Evolutionary conservation across 2,113 vertebrate species (phyloP).

Genomic region (Ceuthmochares aereus): DNA sequence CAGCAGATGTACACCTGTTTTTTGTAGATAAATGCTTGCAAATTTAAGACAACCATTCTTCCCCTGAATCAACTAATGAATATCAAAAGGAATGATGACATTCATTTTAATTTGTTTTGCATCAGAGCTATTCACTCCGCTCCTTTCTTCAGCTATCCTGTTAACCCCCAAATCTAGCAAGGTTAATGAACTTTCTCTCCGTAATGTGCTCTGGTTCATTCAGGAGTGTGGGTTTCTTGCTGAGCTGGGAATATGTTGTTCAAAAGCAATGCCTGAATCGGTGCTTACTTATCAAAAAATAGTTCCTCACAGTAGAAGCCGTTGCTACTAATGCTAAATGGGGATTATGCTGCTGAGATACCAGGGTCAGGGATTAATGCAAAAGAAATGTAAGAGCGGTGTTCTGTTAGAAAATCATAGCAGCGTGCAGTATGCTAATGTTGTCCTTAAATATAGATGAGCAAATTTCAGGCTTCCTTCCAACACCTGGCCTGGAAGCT

Average conservation of each 20-base stretch:
- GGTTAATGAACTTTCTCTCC: constrained; percentile 85
- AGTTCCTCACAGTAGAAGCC: constrained; percentile 75
- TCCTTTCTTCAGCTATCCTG: constrained; percentile 79
- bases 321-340: constrained; percentile 81
- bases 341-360: constrained; percentile 79
- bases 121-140: constrained; percentile 77
- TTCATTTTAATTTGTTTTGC: constrained; percentile 86
- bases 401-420: constrained; percentile 38
- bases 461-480: neutral
- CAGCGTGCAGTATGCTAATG: neutral
- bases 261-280: constrained; percentile 71
- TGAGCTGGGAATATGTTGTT: constrained; percentile 77
- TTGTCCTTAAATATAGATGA: neutral
- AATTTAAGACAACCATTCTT: constrained; percentile 78
- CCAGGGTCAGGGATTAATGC: constrained; percentile 80
- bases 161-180: constrained; percentile 78
- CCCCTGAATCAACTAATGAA: constrained; percentile 83
- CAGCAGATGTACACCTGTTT: constrained; percentile 84
- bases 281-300: constrained; percentile 79
- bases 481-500: constrained; percentile 42
- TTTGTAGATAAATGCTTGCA: constrained; percentile 83
- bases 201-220: constrained; percentile 76
- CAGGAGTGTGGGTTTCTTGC: constrained; percentile 75
- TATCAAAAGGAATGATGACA: constrained; percentile 85
- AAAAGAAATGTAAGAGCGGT: constrained; percentile 55